Evolutionary conservation across 23 tunicate genomes (phyloP).

Genomic region (Oikopleura dioica): DNA sequence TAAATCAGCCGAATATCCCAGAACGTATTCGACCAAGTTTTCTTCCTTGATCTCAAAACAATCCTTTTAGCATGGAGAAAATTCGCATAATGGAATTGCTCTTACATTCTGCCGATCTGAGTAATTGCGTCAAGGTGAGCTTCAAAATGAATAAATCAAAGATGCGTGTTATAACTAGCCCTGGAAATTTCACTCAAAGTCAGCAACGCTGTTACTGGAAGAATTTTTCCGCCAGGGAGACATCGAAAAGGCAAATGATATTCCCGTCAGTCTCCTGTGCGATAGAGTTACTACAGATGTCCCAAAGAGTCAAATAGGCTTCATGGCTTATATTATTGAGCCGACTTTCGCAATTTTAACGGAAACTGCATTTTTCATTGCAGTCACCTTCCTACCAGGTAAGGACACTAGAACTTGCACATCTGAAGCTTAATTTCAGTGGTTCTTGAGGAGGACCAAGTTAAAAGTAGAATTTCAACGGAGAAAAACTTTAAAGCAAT

Average conservation of each 20-base stretch:
- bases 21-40: not conserved
- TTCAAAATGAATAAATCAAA: too few relatives aligned
- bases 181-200: constrained; percentile 34
- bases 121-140: constrained; percentile 31
- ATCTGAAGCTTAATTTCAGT: too few relatives aligned
- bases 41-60: not conserved
- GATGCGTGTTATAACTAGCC: too few relatives aligned
- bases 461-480: not conserved
- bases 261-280: constrained; percentile 39
- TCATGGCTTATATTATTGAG: constrained; percentile 35
- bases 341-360: constrained; percentile 35
- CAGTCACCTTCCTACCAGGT: not conserved
- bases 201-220: constrained; percentile 19
- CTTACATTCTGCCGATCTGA: constrained; percentile 42
- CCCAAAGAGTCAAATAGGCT: constrained; percentile 48
- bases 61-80: constrained; percentile 19
- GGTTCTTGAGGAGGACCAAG: not conserved
- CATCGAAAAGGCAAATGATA: constrained; percentile 20
- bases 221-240: constrained; percentile 74
- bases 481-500: not conserved
- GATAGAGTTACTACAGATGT: constrained; percentile 34
- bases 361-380: not conserved
- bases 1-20: not conserved
- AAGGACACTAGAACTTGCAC: too few relatives aligned
- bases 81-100: constrained; percentile 32